Percentiles rank a stretch among this genome's conserved stretches.
Evolutionary conservation across 1,140 invertebrate genomes (phyloP).

Genomic region (Drepana arcuata): DNA sequence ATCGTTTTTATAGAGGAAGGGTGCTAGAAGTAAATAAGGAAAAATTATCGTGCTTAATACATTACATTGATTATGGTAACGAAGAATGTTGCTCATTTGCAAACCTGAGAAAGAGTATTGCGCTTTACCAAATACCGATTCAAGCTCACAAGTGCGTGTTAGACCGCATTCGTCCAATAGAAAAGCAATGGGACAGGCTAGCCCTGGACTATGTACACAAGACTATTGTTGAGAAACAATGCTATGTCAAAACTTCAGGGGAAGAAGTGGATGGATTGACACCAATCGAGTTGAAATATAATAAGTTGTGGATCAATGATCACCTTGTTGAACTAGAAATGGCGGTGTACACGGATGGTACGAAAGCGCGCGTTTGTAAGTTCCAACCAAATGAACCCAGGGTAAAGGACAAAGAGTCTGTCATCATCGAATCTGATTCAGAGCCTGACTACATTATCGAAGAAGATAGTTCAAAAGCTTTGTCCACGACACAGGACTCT

Average conservation of each 20-base stretch:
- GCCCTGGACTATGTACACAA: constrained; percentile 57
- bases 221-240: constrained; percentile 52
- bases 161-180: constrained; percentile 52
- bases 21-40: constrained; percentile 59
- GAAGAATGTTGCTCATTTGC: constrained; percentile 62
- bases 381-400: constrained; percentile 15
- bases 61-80: constrained; percentile 79
- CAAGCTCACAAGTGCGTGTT: constrained; percentile 68
- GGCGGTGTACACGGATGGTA: constrained; percentile 43
- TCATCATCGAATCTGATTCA: constrained; percentile 27
- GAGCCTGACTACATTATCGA: constrained; percentile 53
- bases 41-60: constrained; percentile 56
- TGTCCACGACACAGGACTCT: constrained; percentile 20
- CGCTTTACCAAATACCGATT: constrained; percentile 73
- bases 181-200: constrained; percentile 38
- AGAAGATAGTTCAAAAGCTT: constrained; percentile 8
- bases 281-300: constrained; percentile 48
- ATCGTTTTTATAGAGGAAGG: constrained; percentile 75
- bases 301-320: constrained; percentile 52
- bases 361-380: constrained; percentile 30
- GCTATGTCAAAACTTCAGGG: constrained; percentile 34
- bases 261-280: constrained; percentile 26
- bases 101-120: constrained; percentile 73
- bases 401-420: constrained; percentile 6
- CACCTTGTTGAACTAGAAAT: constrained; percentile 57